These are phyloP conservation scores for Pardosa pseudoannulata DNA, from an alignment of 2,888 invertebrate species.

Conservation along the genomic window DNA sequence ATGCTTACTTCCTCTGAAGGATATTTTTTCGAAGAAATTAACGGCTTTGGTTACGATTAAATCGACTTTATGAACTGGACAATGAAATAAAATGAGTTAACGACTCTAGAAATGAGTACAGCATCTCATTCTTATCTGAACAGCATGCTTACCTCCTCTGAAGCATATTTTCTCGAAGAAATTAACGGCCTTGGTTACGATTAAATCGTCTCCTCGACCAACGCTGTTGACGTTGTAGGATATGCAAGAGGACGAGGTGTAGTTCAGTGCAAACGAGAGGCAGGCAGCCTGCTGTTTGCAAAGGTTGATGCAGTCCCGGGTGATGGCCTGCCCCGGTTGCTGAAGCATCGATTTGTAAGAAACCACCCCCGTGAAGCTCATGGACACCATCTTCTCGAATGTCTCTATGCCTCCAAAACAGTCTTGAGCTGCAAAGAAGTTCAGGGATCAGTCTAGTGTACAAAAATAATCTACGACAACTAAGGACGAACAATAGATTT, in stretches of 20 bases:
- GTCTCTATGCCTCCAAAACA: conserved; percentile 79
- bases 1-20: conserved; percentile 77
- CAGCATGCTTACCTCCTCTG: conserved; percentile 77
- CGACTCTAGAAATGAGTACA: no score
- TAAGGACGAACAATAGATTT: no score
- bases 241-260: conserved; percentile 77
- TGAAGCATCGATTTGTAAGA: conserved; percentile 77
- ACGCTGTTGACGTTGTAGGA: conserved; percentile 77
- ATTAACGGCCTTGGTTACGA: conserved; percentile 76
- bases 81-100: no score
- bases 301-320: conserved; percentile 78
- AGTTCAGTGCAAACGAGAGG: conserved; percentile 76
- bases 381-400: conserved; percentile 78
- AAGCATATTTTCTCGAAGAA: conserved; percentile 79
- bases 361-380: conserved; percentile 76
- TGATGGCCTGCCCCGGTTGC: conserved; percentile 78
- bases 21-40: conserved; percentile 78
- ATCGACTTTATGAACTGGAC: no score
- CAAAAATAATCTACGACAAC: no score
- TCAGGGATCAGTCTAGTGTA: no score
- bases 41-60: conserved; percentile 76
- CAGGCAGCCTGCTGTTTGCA: conserved; percentile 75
- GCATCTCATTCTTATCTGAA: no score
- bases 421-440: conserved; percentile 67
- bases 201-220: conserved; percentile 76